phyloP scores from a whole-genome alignment of 2,113 vertebrate species.

The Ancistrus triradiatus region DNA sequence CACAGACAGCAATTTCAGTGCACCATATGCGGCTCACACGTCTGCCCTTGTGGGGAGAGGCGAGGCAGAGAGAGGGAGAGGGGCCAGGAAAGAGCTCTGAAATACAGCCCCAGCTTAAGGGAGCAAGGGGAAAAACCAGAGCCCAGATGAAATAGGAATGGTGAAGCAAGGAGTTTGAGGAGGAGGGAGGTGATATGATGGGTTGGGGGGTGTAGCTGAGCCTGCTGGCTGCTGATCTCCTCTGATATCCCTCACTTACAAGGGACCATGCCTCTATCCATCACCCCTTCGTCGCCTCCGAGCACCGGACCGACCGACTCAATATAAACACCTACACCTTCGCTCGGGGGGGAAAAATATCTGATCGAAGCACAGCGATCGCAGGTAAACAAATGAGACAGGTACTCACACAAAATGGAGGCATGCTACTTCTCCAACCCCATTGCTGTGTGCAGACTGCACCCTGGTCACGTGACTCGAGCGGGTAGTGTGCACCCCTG shows the following conservation, averaged over 20 bases:
- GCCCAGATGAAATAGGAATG: conserved; percentile 58
- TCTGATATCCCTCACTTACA: conserved; percentile 22
- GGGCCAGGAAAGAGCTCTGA: conserved; percentile 29
- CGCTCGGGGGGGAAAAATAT: not conserved
- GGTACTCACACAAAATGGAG: conserved; percentile 75
- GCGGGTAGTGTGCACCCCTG: conserved; percentile 52
- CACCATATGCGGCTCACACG: conserved; percentile 96
- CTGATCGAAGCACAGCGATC: conserved; percentile 28
- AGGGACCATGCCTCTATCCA: conserved; percentile 22
- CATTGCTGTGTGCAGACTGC: conserved; percentile 58
- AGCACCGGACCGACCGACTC: not conserved
- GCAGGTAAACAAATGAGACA: conserved; percentile 67
- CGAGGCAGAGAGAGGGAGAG: conserved; percentile 52
- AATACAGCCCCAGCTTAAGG: conserved; percentile 43
- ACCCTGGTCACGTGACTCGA: conserved; percentile 66
- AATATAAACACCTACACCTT: not conserved
- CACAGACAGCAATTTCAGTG: conserved; percentile 95
- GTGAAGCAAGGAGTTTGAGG: conserved; percentile 12
- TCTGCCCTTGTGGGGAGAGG: conserved; percentile 78
- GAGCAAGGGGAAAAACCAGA: conserved; percentile 51
- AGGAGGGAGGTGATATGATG: not conserved
- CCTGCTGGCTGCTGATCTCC: conserved; percentile 30
- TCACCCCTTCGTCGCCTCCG: conserved; percentile 9
- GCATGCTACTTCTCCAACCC: conserved; percentile 56
- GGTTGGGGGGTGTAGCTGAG: conserved; percentile 12